phyloP scores from a whole-genome alignment of 2,797 vertebrate genomes.

The Micromesistius poutassou region DNA sequence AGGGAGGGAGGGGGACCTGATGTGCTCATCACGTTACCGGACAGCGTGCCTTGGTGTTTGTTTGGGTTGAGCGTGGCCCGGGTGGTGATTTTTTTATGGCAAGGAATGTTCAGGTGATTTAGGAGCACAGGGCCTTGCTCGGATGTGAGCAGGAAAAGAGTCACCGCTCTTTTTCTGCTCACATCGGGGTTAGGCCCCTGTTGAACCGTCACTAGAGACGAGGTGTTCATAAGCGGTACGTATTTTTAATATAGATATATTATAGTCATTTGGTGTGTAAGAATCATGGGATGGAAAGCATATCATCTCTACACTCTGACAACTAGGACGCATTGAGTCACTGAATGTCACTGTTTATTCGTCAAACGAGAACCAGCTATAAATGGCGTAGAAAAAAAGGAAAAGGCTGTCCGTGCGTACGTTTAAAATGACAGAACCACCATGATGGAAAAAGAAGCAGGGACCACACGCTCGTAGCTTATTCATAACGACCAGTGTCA shows the following conservation, averaged over 20 bases:
- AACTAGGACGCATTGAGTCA: not conserved
- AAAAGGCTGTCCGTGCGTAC: not conserved
- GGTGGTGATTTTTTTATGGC: not conserved
- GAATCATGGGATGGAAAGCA: not conserved
- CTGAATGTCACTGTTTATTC: not conserved
- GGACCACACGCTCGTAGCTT: conserved; percentile 41
- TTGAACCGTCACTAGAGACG: no score
- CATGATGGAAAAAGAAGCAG: conserved; percentile 18
- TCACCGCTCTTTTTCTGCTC: no score
- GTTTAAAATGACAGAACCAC: not conserved
- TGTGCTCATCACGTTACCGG: not conserved
- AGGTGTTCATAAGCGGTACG: not conserved
- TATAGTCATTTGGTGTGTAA: not conserved
- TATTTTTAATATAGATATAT: not conserved
- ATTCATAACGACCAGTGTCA: conserved; percentile 32
- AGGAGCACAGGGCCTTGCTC: not conserved
- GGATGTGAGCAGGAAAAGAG: no score
- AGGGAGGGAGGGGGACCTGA: not conserved
- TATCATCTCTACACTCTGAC: not conserved
- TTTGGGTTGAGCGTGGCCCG: not conserved
- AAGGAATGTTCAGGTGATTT: not conserved
- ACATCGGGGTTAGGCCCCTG: no score
- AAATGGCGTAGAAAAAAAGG: not conserved
- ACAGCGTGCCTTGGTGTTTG: not conserved
- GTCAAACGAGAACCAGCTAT: not conserved